Evolutionary conservation across 2,888 invertebrate species (phyloP), one percentile per base, ranked within the genome.

Genomic region (Leucophora obtusa): DNA sequence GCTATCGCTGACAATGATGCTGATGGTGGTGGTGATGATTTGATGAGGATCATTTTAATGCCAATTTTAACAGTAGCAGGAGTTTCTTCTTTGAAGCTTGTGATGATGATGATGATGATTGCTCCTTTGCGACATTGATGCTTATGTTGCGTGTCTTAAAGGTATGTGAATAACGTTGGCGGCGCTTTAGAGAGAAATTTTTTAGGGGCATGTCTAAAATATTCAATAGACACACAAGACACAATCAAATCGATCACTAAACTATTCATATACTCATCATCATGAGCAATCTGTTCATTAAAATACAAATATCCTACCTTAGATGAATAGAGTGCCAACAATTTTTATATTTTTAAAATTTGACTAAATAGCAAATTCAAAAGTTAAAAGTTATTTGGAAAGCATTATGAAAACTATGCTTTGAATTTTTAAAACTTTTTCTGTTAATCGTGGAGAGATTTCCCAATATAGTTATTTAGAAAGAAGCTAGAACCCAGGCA

Each of bases 111-210:
- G 77, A 56, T 50, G 68, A 60, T 76, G 75, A 82, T 83, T 71
- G 79, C 78, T 82, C 73, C 66, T 82, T 75, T 82, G 83, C 80
- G 79, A 83, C 83, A 83, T 82, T 80, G 83, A 82, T 79, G 82
- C 81, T 81, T 77, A 81, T 76, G 81, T 77, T 82, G 72, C 83
- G 80, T 81, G 81, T 77, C 77, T 76, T 81, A 14, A 15, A 63
- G 77, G 69, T 73, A 81, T 81, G 76, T 50, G 73, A 70, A 54
- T 73, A 72, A 80, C 65, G 63, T 81, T 69, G 81, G 69, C 77
- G 81, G 81, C 77, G 81, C 77, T 81, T 81, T 81, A 77, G 76
- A 72, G 73, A 60, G 65, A 65, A 77, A 53, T 73, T 43, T 56
- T 76, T 76, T 35, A 73, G 38, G 73, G 69, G 77, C 72, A 77